phyloP scores from a whole-genome alignment of 2,797 vertebrate species.

The Sphaeramia orbicularis region DNA sequence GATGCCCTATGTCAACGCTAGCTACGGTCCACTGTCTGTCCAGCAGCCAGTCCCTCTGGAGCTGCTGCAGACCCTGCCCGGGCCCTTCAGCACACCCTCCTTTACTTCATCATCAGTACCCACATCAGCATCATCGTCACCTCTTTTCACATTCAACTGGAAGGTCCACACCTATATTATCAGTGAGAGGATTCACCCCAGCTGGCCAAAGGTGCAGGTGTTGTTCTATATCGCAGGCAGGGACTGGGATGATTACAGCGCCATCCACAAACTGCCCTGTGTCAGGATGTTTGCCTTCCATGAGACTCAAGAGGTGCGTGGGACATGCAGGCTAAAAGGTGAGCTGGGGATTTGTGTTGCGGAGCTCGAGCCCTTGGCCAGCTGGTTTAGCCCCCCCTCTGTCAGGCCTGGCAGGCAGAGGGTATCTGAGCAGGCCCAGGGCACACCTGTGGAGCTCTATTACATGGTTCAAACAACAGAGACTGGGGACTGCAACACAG shows the following conservation, averaged over 20 bases:
- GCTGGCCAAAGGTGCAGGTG: conserved; percentile 88
- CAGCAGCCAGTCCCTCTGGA: conserved; percentile 90
- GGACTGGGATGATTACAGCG: conserved; percentile 89
- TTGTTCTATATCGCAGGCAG: conserved; percentile 87
- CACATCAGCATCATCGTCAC: conserved; percentile 45
- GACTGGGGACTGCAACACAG: conserved; percentile 80
- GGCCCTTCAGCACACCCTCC: conserved; percentile 75
- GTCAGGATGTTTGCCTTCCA: conserved; percentile 88
- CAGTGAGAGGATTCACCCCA: conserved; percentile 86
- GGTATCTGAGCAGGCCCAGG: conserved; percentile 82
- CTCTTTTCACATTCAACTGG: conserved; percentile 90
- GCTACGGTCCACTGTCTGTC: conserved; percentile 91
- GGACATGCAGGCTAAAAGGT: conserved; percentile 85
- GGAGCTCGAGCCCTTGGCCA: conserved; percentile 86
- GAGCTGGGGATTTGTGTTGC: conserved; percentile 89
- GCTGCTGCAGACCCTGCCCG: conserved; percentile 79
- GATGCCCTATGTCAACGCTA: conserved; percentile 88
- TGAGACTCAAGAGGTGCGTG: conserved; percentile 89
- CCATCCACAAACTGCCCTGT: conserved; percentile 85
- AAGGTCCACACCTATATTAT: conserved; percentile 88
- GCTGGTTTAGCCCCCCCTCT: conserved; percentile 88
- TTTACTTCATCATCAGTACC: conserved; percentile 62
- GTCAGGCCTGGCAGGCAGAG: conserved; percentile 86
- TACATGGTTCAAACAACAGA: conserved; percentile 85
- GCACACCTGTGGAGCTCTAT: conserved; percentile 89